A percentile compares a stretch with the other conserved stretches of the same genome.
Evolutionary conservation across 2,113 vertebrate genomes (phyloP).

Genomic region (Litocranius walleri): DNA sequence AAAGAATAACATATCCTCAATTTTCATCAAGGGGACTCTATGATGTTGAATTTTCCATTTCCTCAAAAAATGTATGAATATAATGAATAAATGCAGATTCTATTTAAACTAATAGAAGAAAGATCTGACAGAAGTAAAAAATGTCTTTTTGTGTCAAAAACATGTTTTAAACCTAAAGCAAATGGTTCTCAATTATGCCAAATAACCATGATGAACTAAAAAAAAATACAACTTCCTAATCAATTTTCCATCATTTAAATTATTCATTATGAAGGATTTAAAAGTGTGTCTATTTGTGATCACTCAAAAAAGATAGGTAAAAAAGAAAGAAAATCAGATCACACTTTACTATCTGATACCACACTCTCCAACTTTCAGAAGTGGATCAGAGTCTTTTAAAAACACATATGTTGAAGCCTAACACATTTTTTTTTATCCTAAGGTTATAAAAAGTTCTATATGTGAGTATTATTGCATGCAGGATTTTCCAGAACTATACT

Average conservation of each 20-base stretch:
- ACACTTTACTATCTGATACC: neutral
- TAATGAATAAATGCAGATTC: constrained; percentile 36
- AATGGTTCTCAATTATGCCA: constrained; percentile 2
- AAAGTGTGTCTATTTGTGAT: neutral
- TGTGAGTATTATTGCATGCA: neutral
- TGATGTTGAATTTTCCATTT: neutral
- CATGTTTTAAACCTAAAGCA: neutral
- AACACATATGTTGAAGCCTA: neutral
- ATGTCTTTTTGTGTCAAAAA: constrained; percentile 26
- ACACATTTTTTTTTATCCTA: neutral
- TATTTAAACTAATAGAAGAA: constrained; percentile 38
- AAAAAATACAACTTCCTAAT: neutral
- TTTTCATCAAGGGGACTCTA: neutral
- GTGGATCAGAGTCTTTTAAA: neutral
- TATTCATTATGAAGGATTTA: constrained; percentile 4
- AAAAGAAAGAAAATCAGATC: neutral
- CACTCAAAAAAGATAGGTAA: neutral
- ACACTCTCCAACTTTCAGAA: neutral
- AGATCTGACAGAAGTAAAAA: neutral
- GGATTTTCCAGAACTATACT: neutral
- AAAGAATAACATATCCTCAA: neutral
- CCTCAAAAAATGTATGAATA: neutral
- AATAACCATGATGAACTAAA: neutral
- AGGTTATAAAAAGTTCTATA: neutral
- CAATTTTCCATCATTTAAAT: constrained; percentile 22